These are phyloP conservation scores for Temnothorax curvispinosus DNA, from an alignment of 1,140 invertebrate species.

Conservation along the genomic window DNA sequence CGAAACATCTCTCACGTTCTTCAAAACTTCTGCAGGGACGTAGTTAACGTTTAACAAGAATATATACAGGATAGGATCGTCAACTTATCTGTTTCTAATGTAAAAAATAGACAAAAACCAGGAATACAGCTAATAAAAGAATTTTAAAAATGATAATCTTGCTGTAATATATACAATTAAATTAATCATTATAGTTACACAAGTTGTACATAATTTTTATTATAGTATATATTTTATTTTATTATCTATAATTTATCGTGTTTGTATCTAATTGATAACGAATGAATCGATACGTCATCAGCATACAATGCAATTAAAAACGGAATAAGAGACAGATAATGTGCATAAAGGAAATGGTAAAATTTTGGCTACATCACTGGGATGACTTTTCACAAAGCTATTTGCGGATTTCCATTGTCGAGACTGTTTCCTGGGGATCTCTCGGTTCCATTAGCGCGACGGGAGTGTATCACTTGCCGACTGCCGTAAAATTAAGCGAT, in stretches of 20 bases:
- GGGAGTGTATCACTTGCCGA: conserved; percentile 21
- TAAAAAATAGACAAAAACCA: not conserved
- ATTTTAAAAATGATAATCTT: not conserved
- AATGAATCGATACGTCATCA: not conserved
- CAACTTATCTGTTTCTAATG: not conserved
- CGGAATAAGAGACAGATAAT: not conserved
- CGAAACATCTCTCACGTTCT: conserved; percentile 7
- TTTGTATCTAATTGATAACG: not conserved
- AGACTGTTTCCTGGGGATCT: conserved; percentile 43
- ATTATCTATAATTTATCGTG: not conserved
- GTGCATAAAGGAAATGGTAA: not conserved
- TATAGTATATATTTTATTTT: not conserved
- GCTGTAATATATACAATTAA: not conserved
- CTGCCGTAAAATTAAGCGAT: conserved; percentile 21
- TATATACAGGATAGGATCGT: not conserved
- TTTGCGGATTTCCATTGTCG: conserved; percentile 22
- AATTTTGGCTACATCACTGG: not conserved
- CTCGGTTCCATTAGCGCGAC: conserved; percentile 68
- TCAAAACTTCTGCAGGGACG: not conserved
- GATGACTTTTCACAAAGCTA: conserved; percentile 10
- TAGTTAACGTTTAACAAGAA: not conserved
- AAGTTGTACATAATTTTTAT: not conserved
- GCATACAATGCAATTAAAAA: not conserved
- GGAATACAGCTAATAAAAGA: not conserved
- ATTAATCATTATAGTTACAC: not conserved